Evolutionary conservation across 2,113 vertebrate species (phyloP).

Genomic region (Aegotheles bennettii): DNA sequence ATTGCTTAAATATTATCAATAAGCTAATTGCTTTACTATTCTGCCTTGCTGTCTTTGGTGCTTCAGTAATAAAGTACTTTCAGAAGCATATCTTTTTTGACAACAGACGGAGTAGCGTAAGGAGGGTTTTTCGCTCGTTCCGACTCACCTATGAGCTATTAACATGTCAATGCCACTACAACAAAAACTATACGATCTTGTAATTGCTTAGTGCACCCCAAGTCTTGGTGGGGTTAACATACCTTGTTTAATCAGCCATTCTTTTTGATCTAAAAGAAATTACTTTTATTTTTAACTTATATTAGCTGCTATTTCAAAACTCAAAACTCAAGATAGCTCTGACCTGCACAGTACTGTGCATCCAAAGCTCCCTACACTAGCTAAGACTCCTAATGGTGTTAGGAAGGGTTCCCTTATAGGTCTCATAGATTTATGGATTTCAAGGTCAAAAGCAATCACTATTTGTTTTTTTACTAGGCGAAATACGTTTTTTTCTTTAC

Average conservation of each 20-base stretch:
- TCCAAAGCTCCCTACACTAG: neutral
- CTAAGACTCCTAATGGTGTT: neutral
- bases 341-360: neutral
- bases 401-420: neutral
- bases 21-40: constrained; percentile 25
- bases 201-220: neutral
- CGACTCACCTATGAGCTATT: neutral
- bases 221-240: neutral
- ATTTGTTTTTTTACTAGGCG: neutral
- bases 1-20: neutral
- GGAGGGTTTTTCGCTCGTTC: neutral
- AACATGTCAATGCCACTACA: constrained; percentile 9
- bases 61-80: neutral
- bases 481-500: neutral
- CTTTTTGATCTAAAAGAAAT: neutral
- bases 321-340: neutral
- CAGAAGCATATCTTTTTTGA: neutral
- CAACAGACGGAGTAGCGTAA: neutral
- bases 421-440: neutral
- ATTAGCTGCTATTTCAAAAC: neutral
- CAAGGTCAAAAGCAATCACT: neutral
- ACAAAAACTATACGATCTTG: neutral
- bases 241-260: neutral
- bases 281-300: neutral
- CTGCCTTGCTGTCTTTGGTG: neutral